Conservation (phyloP, 1,140 invertebrate genomes). For the Pogonognathellus flavescens region DNA sequence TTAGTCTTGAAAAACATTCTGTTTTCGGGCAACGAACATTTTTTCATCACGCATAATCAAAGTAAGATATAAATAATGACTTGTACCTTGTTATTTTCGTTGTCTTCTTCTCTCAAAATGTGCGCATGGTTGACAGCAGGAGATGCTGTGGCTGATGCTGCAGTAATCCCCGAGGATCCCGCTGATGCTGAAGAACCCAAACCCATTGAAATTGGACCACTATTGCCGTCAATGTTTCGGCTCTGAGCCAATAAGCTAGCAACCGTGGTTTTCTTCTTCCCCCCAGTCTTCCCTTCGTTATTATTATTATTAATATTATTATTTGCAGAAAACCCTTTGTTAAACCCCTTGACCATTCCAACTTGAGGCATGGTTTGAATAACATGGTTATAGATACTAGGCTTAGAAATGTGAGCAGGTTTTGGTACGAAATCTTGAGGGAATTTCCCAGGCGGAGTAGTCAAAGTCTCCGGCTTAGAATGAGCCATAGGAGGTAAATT, state of each 20-base stretch:
- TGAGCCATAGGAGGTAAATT: slow-evolving; percentile 60
- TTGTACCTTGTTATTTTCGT: slow-evolving; percentile 23
- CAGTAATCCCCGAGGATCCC: slow-evolving; percentile 10
- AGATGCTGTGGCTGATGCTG: background rate
- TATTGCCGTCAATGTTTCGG: slow-evolving; percentile 11
- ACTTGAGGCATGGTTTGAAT: slow-evolving; percentile 64
- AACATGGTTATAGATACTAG: slow-evolving; percentile 63
- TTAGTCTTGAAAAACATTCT: background rate
- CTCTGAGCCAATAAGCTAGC: slow-evolving; percentile 84
- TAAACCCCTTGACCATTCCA: slow-evolving; percentile 34
- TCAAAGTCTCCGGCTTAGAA: slow-evolving; percentile 59
- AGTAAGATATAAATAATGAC: background rate
- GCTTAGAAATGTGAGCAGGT: slow-evolving; percentile 64
- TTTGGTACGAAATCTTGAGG: slow-evolving; percentile 59
- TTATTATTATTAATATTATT: slow-evolving; percentile 54
- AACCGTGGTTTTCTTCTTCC: slow-evolving; percentile 87
- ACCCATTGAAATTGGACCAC: slow-evolving; percentile 9
- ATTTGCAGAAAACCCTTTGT: slow-evolving; percentile 45
- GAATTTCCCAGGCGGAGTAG: slow-evolving; percentile 59
- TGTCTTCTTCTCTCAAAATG: slow-evolving; percentile 46
- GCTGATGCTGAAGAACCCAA: slow-evolving; percentile 30
- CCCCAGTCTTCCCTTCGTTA: slow-evolving; percentile 47
- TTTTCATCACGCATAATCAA: background rate
- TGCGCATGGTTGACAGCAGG: slow-evolving; percentile 28
- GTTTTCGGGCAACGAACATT: background rate